Percentiles rank a stretch among this genome's conserved stretches.
Evolutionary conservation across 1,140 invertebrate genomes (phyloP).

Genomic region (Forficula auricularia): DNA sequence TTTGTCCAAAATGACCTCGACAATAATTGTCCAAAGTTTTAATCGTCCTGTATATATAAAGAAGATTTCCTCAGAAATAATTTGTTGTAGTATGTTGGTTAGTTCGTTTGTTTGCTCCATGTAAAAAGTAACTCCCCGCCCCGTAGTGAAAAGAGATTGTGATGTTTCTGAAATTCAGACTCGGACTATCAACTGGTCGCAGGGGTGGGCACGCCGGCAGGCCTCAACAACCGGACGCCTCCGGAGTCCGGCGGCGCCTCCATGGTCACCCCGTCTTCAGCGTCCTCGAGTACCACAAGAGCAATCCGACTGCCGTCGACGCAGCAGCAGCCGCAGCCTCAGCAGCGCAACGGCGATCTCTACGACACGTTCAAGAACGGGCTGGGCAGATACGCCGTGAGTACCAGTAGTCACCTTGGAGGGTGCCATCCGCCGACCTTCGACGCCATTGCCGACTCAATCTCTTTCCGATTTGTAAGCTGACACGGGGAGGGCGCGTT

Average conservation of each 20-base stretch:
- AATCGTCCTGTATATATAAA: too few species aligned
- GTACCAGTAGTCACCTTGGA: neutral
- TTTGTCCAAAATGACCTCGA: too few species aligned
- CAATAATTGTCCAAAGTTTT: too few species aligned
- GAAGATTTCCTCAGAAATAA: too few species aligned
- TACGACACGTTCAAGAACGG: constrained; percentile 17
- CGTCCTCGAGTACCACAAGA: constrained; percentile 4
- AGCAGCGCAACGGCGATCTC: constrained; percentile 18
- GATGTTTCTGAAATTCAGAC: too few species aligned
- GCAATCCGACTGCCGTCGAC: constrained; percentile 13
- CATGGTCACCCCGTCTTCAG: too few species aligned
- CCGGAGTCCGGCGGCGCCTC: constrained; percentile 23
- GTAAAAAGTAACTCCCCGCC: too few species aligned
- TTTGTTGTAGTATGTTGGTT: too few species aligned
- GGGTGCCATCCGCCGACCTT: neutral
- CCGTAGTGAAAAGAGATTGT: too few species aligned
- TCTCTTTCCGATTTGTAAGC: constrained; percentile 1
- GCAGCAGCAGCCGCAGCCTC: too few species aligned
- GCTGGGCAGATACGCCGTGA: constrained; percentile 4
- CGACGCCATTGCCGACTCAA: neutral
- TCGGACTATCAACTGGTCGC: constrained; percentile 44
- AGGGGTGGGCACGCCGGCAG: constrained; percentile 32
- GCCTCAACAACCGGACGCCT: constrained; percentile 26
- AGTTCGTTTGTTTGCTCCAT: too few species aligned
- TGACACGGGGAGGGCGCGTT: neutral